Base-by-base conservation (phyloP, 2,113 vertebrate genomes). In the Motacilla alba region DNA sequence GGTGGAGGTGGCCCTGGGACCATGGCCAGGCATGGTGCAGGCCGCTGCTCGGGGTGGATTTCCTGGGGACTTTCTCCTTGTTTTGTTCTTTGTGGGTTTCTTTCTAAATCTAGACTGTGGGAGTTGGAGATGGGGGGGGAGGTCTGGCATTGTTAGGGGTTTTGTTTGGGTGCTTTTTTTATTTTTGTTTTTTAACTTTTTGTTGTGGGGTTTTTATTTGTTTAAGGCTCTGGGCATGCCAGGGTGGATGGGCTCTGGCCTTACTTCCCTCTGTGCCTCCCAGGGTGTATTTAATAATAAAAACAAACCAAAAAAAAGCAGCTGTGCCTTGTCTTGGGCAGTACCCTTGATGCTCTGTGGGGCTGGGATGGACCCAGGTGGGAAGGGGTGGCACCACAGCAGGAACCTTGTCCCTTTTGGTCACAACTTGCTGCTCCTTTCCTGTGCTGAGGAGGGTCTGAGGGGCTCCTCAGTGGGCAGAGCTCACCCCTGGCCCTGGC, bases 261-360 rank as follows among this genome's bases (percentile, higher is more conserved):
- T 83, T 7, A 8, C 23, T 59, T 77, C 43, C 56, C 50, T 76
- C 19, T 64, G 23, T 82, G 78, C 74, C 50, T 75, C 46, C 56
- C 39, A 47, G 31, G 37, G 17, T 89, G 58, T 96, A 97, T 97
- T 97, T 96, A 97, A 96, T 96, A 94, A 95, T 92, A 95, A 96
- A 95, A 94, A 26, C 41, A 69, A 74, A 33, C 27, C 8, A 72
- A 53, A 74, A 43, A 16, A 13, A 11, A 21, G 49, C 7, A 17
- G 18, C 22, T 15, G 6, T 23, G 31, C 58, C 59, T 43, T 8
- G 6, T 37, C 47, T 15, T 31, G 52, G 67, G 66, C 47, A 20
- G 44, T 37, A 49, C 27, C 76, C 11, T 20, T 0, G 0, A 22
- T 46, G 63, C 43, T 50, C 7, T 1, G 1, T 15, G n/a, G 23